Conservation (phyloP, 2,888 invertebrate species). For the Calliphora vomitoria region DNA sequence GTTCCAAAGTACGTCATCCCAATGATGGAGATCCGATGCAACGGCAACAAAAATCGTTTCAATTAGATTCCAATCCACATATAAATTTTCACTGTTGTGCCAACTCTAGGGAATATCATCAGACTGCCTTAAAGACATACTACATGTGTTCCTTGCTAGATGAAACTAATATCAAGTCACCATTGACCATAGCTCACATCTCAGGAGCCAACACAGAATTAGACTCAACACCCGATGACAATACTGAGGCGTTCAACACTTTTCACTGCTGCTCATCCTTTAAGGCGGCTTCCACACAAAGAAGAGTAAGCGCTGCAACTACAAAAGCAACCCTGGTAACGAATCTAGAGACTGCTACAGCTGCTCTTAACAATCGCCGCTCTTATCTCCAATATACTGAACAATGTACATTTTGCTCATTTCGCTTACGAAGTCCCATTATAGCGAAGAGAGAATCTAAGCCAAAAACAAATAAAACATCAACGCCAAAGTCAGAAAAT, state of each 20-base stretch:
- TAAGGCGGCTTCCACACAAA: slow-evolving; percentile 79
- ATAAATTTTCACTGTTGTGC: slow-evolving; percentile 84
- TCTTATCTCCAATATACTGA: slow-evolving; percentile 83
- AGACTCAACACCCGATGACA: slow-evolving; percentile 49
- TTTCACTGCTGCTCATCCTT: slow-evolving; percentile 85
- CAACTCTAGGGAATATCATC: slow-evolving; percentile 83
- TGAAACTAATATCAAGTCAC: slow-evolving; percentile 82
- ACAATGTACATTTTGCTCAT: slow-evolving; percentile 84
- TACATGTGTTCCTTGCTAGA: slow-evolving; percentile 86
- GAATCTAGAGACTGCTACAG: slow-evolving; percentile 76
- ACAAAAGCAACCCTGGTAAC: slow-evolving; percentile 80
- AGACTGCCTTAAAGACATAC: slow-evolving; percentile 82
- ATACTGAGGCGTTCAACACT: slow-evolving; percentile 76
- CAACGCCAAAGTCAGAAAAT: slow-evolving; percentile 64
- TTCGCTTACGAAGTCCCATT: slow-evolving; percentile 82
- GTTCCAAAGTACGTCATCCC: slow-evolving; percentile 84
- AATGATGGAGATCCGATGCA: slow-evolving; percentile 76
- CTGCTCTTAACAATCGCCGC: slow-evolving; percentile 70
- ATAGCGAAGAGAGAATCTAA: slow-evolving; percentile 74
- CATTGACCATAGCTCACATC: slow-evolving; percentile 71
- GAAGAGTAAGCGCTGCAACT: slow-evolving; percentile 79
- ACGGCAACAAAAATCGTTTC: slow-evolving; percentile 37
- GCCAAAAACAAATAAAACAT: slow-evolving; percentile 71
- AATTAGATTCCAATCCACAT: slow-evolving; percentile 53
- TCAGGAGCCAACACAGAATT: slow-evolving; percentile 59